These are phyloP conservation scores for Morelia viridis DNA, from an alignment of 2,797 vertebrate genomes.

Conservation along the genomic window DNA sequence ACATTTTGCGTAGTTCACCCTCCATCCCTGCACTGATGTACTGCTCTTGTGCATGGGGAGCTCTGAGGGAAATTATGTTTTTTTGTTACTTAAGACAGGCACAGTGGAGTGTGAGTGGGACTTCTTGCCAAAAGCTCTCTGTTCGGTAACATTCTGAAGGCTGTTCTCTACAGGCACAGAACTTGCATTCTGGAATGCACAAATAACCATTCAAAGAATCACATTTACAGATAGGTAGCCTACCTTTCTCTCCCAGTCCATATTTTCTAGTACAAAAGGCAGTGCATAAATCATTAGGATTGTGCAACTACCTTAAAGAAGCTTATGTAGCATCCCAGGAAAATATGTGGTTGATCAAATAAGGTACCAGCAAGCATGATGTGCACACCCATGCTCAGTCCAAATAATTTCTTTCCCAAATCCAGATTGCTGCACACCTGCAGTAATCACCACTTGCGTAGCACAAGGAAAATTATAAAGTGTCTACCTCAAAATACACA, in stretches of 20 bases:
- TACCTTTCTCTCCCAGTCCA: neutral
- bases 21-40: neutral
- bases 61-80: neutral
- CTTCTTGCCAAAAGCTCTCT: neutral
- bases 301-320: neutral
- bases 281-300: neutral
- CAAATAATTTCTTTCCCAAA: too few species aligned
- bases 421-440: too few species aligned
- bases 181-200: neutral
- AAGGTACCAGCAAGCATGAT: too few species aligned
- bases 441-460: too few species aligned
- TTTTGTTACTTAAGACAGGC: neutral
- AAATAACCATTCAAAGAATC: neutral
- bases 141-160: neutral
- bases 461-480: too few species aligned
- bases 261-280: neutral
- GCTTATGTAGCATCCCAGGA: neutral
- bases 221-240: neutral
- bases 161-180: neutral
- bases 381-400: too few species aligned
- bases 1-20: neutral
- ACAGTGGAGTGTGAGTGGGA: neutral
- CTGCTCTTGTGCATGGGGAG: neutral
- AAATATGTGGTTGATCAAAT: neutral
- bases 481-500: too few species aligned